These are phyloP conservation scores for Liasis olivaceus DNA, from an alignment of 2,797 vertebrate genomes.

Conservation along the genomic window DNA sequence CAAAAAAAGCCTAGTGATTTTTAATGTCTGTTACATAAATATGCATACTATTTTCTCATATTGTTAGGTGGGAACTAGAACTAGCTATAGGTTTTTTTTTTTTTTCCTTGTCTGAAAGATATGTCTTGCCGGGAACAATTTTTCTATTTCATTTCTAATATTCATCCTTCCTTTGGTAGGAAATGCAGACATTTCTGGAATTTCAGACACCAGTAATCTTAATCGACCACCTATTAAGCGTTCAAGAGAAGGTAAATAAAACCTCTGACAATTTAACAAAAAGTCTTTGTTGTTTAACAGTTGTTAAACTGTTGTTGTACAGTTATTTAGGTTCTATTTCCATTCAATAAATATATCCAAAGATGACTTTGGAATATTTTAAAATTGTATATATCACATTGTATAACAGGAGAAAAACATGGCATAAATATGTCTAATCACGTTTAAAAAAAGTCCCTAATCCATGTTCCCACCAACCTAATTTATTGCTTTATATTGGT, in stretches of 20 bases:
- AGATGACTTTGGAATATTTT: background rate
- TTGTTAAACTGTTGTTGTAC: background rate
- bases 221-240: background rate
- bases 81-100: background rate
- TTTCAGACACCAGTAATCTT: background rate
- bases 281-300: background rate
- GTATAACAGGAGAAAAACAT: background rate
- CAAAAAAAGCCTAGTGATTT: background rate
- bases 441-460: background rate
- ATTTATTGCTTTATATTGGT: background rate
- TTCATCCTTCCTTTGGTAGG: background rate
- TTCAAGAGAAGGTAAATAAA: conserved; percentile 4
- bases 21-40: background rate
- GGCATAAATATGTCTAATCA: background rate
- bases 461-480: background rate
- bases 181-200: background rate
- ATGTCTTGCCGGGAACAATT: background rate
- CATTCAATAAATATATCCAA: background rate
- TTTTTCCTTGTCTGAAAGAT: background rate
- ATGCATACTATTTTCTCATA: background rate
- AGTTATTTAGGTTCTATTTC: background rate
- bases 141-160: background rate
- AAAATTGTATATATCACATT: background rate
- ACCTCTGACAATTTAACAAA: background rate
- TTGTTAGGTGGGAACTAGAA: background rate